Evolutionary conservation across 2,888 invertebrate genomes (phyloP), one percentile per base, ranked within the genome.

Genomic region (Geotrupes spiniger): DNA sequence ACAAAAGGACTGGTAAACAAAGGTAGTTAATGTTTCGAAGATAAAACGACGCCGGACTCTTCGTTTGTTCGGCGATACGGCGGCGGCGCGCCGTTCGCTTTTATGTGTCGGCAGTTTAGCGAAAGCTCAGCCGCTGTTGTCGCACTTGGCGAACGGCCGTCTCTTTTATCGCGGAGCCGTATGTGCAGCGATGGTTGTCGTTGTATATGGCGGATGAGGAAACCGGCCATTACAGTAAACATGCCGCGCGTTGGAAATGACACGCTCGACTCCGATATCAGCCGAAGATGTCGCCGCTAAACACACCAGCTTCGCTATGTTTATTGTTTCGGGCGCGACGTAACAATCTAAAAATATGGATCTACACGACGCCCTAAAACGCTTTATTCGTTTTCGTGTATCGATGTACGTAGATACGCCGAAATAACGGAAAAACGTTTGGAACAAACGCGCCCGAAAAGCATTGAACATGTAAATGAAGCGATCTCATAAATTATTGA

Each of bases 171-270:
- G 6, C 6, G 21, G 6, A 21, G 21, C 21, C 21, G 21, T 21
- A 21, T 21, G 21, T 21, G 4, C 4, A 21, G 21, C n/a, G n/a
- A n/a, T n/a, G n/a, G n/a, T 56, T 56, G 54, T 56, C 46, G 51
- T n/a, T 21, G 52, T 51, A 56, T 56, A 56, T 54, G 51, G 54
- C 54, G 21, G 21, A 21, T 46, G 46, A 52, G 49, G 51, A 52
- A 54, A 56, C 52, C 54, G 51, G 49, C 55, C 52, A 50, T 57
- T 55, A 55, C 39, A 53, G 42, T 52, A 51, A 53, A 58, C 52
- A 54, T 49, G 52, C 50, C 45, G 52, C 50, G 53, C 52, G 57
- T 51, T 53, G 54, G 37, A 42, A 52, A 55, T 53, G 54, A 53
- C 48, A 51, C 45, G 49, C 38, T 45, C 47, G 42, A 48, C 21